Evolutionary conservation across 2,797 vertebrate genomes (phyloP).

Genomic region (Garrulus glandarius): DNA sequence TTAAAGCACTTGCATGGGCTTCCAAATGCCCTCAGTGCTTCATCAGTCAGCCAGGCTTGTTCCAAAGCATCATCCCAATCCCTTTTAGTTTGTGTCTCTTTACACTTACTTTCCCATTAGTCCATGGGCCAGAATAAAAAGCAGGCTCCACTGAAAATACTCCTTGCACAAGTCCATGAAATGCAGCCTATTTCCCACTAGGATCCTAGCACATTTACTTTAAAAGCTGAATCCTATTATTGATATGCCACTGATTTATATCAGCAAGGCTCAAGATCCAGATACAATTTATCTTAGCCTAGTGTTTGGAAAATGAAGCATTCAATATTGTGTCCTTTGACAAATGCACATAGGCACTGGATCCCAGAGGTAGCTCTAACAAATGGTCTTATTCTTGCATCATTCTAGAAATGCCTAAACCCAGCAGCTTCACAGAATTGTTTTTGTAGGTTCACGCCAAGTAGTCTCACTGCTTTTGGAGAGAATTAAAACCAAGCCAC

Average conservation of each 20-base stretch:
- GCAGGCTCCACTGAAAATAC: background rate
- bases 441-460: background rate
- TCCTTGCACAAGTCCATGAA: conserved; percentile 7
- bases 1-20: background rate
- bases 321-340: conserved; percentile 69
- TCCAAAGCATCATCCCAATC: background rate
- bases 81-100: background rate
- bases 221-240: conserved; percentile 60
- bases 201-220: conserved; percentile 45
- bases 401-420: conserved; percentile 27
- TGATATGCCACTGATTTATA: conserved; percentile 76
- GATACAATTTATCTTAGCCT: conserved; percentile 74
- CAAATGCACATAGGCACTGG: conserved; percentile 67
- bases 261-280: conserved; percentile 51
- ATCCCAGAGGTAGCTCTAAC: conserved; percentile 72
- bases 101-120: conserved; percentile 11
- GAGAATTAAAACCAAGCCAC: background rate
- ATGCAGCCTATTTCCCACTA: conserved; percentile 44
- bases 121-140: conserved; percentile 9
- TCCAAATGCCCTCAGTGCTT: background rate
- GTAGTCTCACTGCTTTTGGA: background rate
- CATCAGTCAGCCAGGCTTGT: background rate
- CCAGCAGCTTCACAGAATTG: conserved; percentile 20
- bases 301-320: conserved; percentile 70
- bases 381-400: conserved; percentile 67